phyloP scores from a whole-genome alignment of 2,113 vertebrate genomes.

The Anoplopoma fimbria region DNA sequence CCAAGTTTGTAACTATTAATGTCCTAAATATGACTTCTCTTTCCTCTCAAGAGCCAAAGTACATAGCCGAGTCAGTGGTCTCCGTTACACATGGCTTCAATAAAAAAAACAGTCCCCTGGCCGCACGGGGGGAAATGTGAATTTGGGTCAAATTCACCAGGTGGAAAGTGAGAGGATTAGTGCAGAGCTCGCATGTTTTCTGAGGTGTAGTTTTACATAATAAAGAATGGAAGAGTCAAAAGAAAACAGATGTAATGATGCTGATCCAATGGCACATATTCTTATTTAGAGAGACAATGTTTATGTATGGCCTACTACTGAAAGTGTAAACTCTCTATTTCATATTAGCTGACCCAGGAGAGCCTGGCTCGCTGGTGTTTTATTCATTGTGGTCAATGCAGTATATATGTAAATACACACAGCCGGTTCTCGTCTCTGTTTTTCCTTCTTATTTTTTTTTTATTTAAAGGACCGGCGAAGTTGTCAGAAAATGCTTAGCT shows the following conservation, averaged over 20 bases:
- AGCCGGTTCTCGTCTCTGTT: conserved; percentile 36
- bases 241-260: conserved; percentile 79
- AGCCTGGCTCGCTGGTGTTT: conserved; percentile 57
- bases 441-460: conserved; percentile 22
- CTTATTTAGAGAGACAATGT: conserved; percentile 78
- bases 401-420: conserved; percentile 75
- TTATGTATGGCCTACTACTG: conserved; percentile 72
- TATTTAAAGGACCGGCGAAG: conserved; percentile 48
- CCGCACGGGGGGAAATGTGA: conserved; percentile 70
- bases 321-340: conserved; percentile 73
- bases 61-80: conserved; percentile 75
- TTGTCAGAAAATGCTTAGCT: conserved; percentile 71
- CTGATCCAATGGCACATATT: conserved; percentile 73
- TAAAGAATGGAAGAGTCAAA: conserved; percentile 73
- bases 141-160: conserved; percentile 83
- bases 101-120: conserved; percentile 69
- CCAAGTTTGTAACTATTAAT: conserved; percentile 66
- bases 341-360: conserved; percentile 71
- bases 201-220: conserved; percentile 78
- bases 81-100: conserved; percentile 81
- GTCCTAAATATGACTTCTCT: conserved; percentile 67
- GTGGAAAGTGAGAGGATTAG: conserved; percentile 82
- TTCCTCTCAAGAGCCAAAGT: conserved; percentile 65
- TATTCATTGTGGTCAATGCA: conserved; percentile 74
- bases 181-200: conserved; percentile 74